A percentile compares a stretch with the other conserved stretches of the same genome.
Evolutionary conservation across 2,888 invertebrate species (phyloP).

Genomic region (Tachina grossa): DNA sequence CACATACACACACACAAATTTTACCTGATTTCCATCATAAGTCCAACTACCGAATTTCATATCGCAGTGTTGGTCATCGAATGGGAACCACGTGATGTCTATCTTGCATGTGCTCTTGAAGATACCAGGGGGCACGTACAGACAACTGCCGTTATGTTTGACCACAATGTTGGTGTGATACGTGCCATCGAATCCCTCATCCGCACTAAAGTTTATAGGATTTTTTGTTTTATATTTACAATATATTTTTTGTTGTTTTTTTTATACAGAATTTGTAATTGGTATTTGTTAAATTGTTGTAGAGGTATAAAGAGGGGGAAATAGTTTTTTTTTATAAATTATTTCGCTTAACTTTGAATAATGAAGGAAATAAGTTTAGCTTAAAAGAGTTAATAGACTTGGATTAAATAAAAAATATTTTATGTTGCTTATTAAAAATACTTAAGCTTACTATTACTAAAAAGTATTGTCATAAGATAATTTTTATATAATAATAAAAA

Average conservation of each 20-base stretch:
- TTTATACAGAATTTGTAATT: constrained; percentile 55
- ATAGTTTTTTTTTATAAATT: constrained; percentile 1
- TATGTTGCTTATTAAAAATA: not conserved
- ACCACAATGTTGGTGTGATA: constrained; percentile 99
- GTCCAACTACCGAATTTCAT: constrained; percentile 99
- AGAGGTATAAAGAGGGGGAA: constrained; percentile 6
- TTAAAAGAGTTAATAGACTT: not conserved
- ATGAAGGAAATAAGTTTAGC: not conserved
- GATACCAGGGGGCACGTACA: constrained; percentile 99
- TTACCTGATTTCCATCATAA: constrained; percentile 98
- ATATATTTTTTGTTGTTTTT: constrained; percentile 44
- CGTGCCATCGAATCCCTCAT: constrained; percentile 99
- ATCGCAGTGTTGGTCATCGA: constrained; percentile 99
- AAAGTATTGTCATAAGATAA: not conserved
- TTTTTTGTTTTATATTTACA: constrained; percentile 66
- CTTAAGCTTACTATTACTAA: not conserved
- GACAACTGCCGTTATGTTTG: constrained; percentile 98
- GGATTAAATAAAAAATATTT: not conserved
- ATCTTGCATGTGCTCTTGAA: constrained; percentile 99
- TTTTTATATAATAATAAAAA: too few species aligned
- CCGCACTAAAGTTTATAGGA: constrained; percentile 89
- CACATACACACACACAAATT: constrained; percentile 72
- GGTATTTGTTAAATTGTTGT: constrained; percentile 60
- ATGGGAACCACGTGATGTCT: constrained; percentile 99
- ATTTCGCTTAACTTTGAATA: constrained; percentile 20